Evolutionary conservation across 1,140 invertebrate genomes (phyloP).

Genomic region (Battus philenor): DNA sequence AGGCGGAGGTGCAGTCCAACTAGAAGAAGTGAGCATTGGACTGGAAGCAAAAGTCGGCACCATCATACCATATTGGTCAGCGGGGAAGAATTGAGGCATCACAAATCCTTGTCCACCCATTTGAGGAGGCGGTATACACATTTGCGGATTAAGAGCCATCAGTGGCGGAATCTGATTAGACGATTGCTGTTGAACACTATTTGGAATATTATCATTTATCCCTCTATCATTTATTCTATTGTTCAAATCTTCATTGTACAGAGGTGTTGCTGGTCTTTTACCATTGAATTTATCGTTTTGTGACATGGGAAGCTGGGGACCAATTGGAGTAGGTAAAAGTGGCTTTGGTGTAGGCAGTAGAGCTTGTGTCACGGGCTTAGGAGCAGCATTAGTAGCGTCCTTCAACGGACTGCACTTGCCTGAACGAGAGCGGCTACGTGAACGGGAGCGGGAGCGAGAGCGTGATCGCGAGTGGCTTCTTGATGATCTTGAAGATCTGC

Average conservation of each 20-base stretch:
- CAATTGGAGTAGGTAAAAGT: constrained; percentile 56
- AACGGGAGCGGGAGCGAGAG: constrained; percentile 63
- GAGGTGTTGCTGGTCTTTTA: constrained; percentile 30
- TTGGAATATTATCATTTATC: constrained; percentile 28
- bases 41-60: constrained; percentile 36
- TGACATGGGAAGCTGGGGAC: constrained; percentile 41
- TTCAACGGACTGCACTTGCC: constrained; percentile 74
- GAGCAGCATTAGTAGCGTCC: constrained; percentile 43
- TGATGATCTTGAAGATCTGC: constrained; percentile 63
- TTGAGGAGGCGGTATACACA: constrained; percentile 46
- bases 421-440: constrained; percentile 70
- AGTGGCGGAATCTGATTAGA: constrained; percentile 52
- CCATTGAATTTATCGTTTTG: constrained; percentile 30
- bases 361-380: constrained; percentile 49
- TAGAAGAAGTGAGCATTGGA: constrained; percentile 36
- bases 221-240: constrained; percentile 22
- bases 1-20: constrained; percentile 49
- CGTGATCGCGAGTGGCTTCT: constrained; percentile 59
- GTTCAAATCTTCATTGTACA: constrained; percentile 25
- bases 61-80: constrained; percentile 64
- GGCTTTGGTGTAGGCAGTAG: constrained; percentile 64
- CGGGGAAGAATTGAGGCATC: constrained; percentile 53
- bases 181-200: constrained; percentile 26
- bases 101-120: constrained; percentile 51
- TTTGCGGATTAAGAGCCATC: constrained; percentile 60